phyloP scores from a whole-genome alignment of 2,888 invertebrate species.

The Strigamia maritima region DNA sequence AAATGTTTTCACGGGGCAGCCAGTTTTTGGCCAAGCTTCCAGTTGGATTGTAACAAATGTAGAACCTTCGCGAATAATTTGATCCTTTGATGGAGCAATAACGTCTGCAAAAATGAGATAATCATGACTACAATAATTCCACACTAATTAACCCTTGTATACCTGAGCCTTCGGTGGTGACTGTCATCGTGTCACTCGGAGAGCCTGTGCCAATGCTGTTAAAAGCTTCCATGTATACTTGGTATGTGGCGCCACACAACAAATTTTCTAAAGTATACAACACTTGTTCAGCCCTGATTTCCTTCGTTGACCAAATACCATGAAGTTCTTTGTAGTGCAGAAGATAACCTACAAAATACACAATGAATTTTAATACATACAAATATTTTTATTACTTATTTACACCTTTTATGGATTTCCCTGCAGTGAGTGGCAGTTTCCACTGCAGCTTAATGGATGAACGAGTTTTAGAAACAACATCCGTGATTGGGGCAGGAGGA shows the following conservation, averaged over 20 bases:
- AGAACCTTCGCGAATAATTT: slow-evolving; percentile 39
- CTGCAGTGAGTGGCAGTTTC: background rate
- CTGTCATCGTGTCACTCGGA: background rate
- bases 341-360: background rate
- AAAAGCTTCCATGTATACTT: slow-evolving; percentile 12
- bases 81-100: slow-evolving; percentile 35
- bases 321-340: background rate
- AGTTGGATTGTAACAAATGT: slow-evolving; percentile 39
- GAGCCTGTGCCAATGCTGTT: background rate
- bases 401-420: background rate
- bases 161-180: background rate
- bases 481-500: slow-evolving; percentile 9
- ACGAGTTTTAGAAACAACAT: slow-evolving; percentile 8
- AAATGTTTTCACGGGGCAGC: slow-evolving; percentile 29
- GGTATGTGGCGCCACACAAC: background rate
- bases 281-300: background rate
- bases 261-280: slow-evolving; percentile 13
- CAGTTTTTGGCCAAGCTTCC: slow-evolving; percentile 38
- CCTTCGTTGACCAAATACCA: background rate
- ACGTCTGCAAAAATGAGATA: too few species aligned
- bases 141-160: background rate
- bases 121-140: background rate
- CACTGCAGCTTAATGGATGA: slow-evolving; percentile 10
- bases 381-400: background rate
- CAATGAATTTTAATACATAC: background rate